phyloP scores from a whole-genome alignment of 1,140 invertebrate genomes.

The Drosophila quadrilineata region DNA sequence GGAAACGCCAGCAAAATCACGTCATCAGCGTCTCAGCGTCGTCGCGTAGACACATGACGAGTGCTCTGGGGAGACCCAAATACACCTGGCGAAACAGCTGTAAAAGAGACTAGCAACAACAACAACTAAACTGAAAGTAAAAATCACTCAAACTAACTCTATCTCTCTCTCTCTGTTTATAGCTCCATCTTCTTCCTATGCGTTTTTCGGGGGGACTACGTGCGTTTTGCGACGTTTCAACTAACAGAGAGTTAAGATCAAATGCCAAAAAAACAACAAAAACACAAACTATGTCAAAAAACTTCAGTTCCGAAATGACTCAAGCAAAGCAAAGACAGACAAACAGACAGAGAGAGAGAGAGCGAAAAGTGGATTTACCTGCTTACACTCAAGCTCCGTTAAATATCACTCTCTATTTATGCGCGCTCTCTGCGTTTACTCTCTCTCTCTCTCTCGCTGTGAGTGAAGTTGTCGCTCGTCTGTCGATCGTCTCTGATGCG shows the following conservation, averaged over 20 bases:
- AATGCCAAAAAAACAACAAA: conserved; percentile 2
- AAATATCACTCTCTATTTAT: too few species aligned
- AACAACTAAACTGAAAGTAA: conserved; percentile 5
- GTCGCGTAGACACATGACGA: neutral
- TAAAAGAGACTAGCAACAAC: too few species aligned
- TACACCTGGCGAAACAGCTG: conserved; percentile 9
- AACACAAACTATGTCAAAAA: conserved; percentile 4
- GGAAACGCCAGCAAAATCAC: conserved; percentile 41
- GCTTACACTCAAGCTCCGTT: too few species aligned
- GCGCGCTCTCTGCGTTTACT: neutral
- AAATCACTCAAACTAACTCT: neutral
- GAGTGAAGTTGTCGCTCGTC: conserved; percentile 12
- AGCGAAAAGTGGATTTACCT: too few species aligned
- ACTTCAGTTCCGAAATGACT: conserved; percentile 6
- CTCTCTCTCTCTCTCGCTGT: neutral
- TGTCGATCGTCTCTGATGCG: conserved; percentile 31
- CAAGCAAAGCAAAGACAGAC: conserved; percentile 15
- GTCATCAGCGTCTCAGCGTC: conserved; percentile 43
- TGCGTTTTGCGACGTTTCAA: conserved; percentile 22
- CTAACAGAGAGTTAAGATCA: conserved; percentile 6
- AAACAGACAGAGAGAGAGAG: neutral
- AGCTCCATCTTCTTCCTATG: neutral
- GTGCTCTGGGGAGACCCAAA: too few species aligned
- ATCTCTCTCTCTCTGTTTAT: neutral
- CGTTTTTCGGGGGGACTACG: too few species aligned